Conservation (phyloP, 2,113 vertebrate genomes). For the Rhagologus leucostigma region DNA sequence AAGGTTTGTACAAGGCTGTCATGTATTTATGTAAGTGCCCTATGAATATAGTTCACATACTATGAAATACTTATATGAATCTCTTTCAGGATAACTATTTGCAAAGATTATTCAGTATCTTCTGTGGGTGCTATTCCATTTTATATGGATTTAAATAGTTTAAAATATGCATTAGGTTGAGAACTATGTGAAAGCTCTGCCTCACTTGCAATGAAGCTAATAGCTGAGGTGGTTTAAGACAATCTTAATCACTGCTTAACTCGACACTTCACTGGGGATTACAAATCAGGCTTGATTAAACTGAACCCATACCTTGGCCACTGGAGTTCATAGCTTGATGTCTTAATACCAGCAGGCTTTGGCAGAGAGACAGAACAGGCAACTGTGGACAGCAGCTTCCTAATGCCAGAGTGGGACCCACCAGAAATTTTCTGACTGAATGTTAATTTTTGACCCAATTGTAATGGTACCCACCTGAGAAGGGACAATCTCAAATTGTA, state of each 20-base stretch:
- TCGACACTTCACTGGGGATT: background rate
- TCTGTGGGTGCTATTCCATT: background rate
- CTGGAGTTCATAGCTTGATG: background rate
- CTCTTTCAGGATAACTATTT: background rate
- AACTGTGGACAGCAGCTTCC: background rate
- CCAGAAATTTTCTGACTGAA: background rate
- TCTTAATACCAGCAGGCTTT: slow-evolving; percentile 12
- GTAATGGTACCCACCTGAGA: background rate
- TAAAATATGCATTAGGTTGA: slow-evolving; percentile 16
- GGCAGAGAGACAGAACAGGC: background rate
- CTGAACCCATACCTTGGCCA: background rate
- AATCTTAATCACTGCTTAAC: slow-evolving; percentile 26
- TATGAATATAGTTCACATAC: background rate
- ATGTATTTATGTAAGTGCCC: background rate
- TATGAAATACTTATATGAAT: background rate
- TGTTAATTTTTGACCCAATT: background rate
- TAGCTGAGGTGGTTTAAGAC: slow-evolving; percentile 10
- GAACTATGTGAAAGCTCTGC: background rate
- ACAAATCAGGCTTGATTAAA: slow-evolving; percentile 41
- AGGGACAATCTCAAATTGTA: background rate
- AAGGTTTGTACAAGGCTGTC: background rate
- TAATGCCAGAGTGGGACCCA: background rate
- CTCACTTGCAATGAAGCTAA: background rate
- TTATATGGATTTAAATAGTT: slow-evolving; percentile 12
- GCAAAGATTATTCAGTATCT: background rate